Conservation (phyloP, 2,888 invertebrate genomes). For the Cantharis rufa region DNA sequence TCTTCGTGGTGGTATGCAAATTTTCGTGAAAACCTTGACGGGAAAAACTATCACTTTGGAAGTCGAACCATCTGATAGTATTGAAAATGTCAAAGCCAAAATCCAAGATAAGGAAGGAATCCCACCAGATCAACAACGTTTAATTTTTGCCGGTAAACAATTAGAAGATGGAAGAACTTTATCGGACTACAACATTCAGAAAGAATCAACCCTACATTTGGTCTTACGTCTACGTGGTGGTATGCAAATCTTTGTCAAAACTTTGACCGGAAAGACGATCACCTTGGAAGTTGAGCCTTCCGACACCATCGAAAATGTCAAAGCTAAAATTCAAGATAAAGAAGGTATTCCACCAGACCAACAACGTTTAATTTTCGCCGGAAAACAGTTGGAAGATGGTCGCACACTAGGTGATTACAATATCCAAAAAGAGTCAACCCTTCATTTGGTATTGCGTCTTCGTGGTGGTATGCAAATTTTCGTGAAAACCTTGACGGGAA, state of each 20-base stretch:
- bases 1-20: background rate
- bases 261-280: background rate
- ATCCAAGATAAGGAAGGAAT: background rate
- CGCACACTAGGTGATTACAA: background rate
- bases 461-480: background rate
- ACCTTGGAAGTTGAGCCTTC: background rate
- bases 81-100: background rate
- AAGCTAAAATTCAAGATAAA: background rate
- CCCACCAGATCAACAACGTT: background rate
- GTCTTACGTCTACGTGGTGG: background rate
- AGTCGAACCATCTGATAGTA: background rate
- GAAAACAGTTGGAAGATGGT: background rate
- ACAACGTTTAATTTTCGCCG: background rate
- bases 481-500: background rate
- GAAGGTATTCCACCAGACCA: background rate
- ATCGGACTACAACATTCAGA: background rate
- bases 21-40: background rate
- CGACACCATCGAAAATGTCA: background rate
- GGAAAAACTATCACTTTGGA: background rate
- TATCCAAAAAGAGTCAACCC: background rate
- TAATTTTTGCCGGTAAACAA: background rate
- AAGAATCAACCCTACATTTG: background rate
- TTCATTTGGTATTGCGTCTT: background rate
- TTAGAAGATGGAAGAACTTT: background rate
- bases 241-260: background rate